Evolutionary conservation across 2,797 vertebrate genomes (phyloP), one percentile per base, ranked within the genome.

Genomic region (Natrix natrix): DNA sequence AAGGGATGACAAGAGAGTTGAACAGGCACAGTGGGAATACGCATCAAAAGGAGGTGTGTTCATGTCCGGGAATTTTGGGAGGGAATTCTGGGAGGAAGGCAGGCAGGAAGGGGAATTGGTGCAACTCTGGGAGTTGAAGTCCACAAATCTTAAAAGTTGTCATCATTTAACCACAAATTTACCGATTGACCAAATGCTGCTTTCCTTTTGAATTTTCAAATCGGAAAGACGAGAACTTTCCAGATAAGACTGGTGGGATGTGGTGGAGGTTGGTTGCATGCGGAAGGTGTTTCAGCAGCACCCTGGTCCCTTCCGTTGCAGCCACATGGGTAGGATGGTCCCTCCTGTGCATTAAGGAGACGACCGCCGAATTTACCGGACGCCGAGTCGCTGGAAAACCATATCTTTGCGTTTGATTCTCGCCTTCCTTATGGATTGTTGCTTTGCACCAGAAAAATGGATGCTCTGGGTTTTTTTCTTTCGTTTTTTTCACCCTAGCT

Each of bases 21-120:
- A 69, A 1, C 28, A 69, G 63, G 63, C 63, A 32, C 5, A 7
- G 14, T 3, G n/a, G n/a, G 66, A 5, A 69, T 32, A 3, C 14
- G 3, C 8, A 0, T 69, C 5, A 2, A n/a, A 66, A 66, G 17
- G 14, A 32, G 0, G 2, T 1, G 14, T n/a, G 0, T 69, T 32
- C 0, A 14, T 7, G 5, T n/a, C 66, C 2, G n/a, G 66, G 66
- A 17, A 32, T 69, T 32, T 14, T 69, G 66, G 13, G n/a, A 69
- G 28, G 14, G 14, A 16, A 52, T 52, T 52, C 48, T 52, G 56
- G 56, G 14, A 56, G 14, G 56, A 56, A 56, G 56, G 56, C 13
- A 56, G 55, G 11, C 2, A 14, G 12, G 55, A 12, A 55, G 55
- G 55, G 55, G 56, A 57, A 57, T 4, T 57, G 17, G 56, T 57